Percentiles rank a stretch among this genome's conserved stretches.
Conservation (phyloP, 1,140 invertebrate genomes). For the Scaptomyza montana region DNA sequence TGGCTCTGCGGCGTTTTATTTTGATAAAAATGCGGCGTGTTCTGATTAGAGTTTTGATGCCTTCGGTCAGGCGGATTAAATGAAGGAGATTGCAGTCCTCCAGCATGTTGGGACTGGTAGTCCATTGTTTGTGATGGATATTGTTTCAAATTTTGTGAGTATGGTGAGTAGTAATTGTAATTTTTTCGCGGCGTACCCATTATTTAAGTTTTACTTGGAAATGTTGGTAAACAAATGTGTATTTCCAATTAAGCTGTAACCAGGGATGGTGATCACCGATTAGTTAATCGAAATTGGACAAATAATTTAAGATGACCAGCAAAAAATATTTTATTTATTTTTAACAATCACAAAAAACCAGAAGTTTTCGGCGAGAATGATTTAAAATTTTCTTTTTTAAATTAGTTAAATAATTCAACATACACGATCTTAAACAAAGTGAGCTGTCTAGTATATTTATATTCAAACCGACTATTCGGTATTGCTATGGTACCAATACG, state of each 20-base stretch:
- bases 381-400: background rate
- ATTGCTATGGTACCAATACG: slow-evolving; percentile 12
- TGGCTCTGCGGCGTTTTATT: slow-evolving; percentile 38
- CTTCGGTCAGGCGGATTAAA: background rate
- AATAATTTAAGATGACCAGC: background rate
- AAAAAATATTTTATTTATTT: no score
- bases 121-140: slow-evolving; percentile 63
- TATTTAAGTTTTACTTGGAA: background rate
- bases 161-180: slow-evolving; percentile 43
- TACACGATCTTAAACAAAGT: background rate
- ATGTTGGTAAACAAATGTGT: slow-evolving; percentile 22
- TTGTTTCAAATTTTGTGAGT: slow-evolving; percentile 35
- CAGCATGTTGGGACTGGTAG: slow-evolving; percentile 59
- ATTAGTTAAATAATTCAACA: background rate
- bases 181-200: slow-evolving; percentile 61
- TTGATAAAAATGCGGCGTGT: slow-evolving; percentile 63
- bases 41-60: slow-evolving; percentile 20
- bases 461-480: slow-evolving; percentile 21
- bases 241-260: background rate
- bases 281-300: background rate
- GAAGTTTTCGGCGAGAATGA: background rate
- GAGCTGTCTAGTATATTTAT: slow-evolving; percentile 24
- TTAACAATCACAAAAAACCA: background rate
- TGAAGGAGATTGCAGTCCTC: slow-evolving; percentile 39
- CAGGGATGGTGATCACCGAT: slow-evolving; percentile 12